Conservation (phyloP, 2,797 vertebrate genomes). For the Dipus sagitta region DNA sequence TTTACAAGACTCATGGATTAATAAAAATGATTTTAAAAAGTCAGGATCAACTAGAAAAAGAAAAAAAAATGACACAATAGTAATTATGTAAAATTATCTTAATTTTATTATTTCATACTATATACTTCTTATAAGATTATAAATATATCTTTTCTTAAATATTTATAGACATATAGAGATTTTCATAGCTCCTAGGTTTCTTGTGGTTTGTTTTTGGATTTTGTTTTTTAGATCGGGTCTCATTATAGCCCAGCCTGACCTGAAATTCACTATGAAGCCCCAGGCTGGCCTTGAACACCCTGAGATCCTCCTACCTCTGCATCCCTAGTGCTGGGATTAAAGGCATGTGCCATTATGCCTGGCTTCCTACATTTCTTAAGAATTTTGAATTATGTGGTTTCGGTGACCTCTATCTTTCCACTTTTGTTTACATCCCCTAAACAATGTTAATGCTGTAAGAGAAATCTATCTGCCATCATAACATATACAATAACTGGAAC, state of each 20-base stretch:
- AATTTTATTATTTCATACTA: slow-evolving; percentile 13
- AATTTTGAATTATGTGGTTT: slow-evolving; percentile 17
- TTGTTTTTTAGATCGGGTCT: no score
- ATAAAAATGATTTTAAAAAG: slow-evolving; percentile 93
- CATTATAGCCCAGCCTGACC: no score
- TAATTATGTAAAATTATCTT: slow-evolving; percentile 35
- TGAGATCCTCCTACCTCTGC: no score
- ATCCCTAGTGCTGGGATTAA: no score
- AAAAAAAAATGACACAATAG: slow-evolving; percentile 16
- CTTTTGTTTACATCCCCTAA: slow-evolving; percentile 1
- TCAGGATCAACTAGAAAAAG: slow-evolving; percentile 88
- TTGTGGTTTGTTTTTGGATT: background rate
- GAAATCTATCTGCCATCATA: background rate
- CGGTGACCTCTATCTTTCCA: background rate
- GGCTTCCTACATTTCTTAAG: background rate
- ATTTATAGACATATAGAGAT: background rate
- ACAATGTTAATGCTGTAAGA: background rate
- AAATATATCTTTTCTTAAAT: slow-evolving; percentile 11
- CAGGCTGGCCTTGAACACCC: no score
- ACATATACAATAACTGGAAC: background rate
- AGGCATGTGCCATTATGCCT: no score
- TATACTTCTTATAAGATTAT: background rate
- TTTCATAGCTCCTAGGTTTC: background rate
- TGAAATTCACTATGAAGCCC: no score
- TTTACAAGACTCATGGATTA: slow-evolving; percentile 95